Evolutionary conservation across 2,797 vertebrate species (phyloP).

Genomic region (Enteromius unitaeniatus): DNA sequence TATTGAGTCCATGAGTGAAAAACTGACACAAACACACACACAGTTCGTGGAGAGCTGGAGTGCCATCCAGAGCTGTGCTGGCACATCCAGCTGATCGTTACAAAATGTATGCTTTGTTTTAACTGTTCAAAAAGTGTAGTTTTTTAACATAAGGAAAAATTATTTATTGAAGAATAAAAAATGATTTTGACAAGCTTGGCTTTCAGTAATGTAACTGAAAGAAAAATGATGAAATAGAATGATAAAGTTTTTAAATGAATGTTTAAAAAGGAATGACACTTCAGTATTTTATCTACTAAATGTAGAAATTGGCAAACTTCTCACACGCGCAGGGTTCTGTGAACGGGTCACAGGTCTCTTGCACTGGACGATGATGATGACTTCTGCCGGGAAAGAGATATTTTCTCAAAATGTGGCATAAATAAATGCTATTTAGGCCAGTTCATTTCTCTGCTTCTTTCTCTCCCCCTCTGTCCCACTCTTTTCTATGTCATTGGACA

Average conservation of each 20-base stretch:
- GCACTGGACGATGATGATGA: slow-evolving; percentile 22
- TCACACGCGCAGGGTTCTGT: not conserved
- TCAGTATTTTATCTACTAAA: not conserved
- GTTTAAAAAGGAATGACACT: not conserved
- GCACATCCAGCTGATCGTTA: too few species aligned
- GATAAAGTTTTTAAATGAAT: not conserved
- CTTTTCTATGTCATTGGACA: slow-evolving; percentile 47
- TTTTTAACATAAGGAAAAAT: not conserved
- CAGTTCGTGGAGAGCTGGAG: too few species aligned
- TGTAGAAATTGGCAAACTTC: not conserved
- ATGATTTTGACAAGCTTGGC: not conserved
- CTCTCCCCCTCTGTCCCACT: slow-evolving; percentile 22
- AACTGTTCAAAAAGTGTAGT: not conserved
- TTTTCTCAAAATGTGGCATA: slow-evolving; percentile 42
- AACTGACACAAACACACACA: too few species aligned
- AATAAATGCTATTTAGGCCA: slow-evolving; percentile 51
- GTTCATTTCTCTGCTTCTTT: slow-evolving; percentile 38
- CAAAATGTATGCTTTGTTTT: not conserved
- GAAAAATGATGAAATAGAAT: not conserved
- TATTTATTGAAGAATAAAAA: not conserved
- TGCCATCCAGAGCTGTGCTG: too few species aligned
- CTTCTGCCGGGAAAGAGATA: slow-evolving; percentile 41
- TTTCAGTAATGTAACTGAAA: not conserved
- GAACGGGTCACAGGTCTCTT: not conserved
- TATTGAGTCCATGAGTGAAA: too few species aligned